These are phyloP conservation scores for Hyposmocoma kahamanoa DNA, from an alignment of 1,140 invertebrate species.

Conservation along the genomic window DNA sequence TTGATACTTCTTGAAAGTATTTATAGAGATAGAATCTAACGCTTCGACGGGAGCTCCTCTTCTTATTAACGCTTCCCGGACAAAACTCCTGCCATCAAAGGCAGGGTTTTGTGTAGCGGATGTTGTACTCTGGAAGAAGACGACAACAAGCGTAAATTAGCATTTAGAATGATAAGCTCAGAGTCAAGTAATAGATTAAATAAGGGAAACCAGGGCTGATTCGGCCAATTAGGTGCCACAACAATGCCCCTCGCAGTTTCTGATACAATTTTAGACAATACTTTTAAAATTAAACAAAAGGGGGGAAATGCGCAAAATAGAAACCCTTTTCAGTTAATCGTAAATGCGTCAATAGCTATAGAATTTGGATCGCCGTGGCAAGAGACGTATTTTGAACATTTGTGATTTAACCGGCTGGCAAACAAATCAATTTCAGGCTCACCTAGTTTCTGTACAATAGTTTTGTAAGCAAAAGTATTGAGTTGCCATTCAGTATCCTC, in stretches of 20 bases:
- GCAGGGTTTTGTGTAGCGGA: background rate
- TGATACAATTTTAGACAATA: background rate
- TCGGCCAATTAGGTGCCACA: background rate
- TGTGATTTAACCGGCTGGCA: background rate
- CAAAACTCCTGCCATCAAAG: background rate
- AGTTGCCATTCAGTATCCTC: background rate
- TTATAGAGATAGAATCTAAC: background rate
- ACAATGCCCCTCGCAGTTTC: background rate
- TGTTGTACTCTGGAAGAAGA: background rate
- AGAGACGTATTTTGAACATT: background rate
- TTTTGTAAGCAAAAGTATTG: background rate
- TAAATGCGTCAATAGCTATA: background rate
- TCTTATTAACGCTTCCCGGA: background rate
- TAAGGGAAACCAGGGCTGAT: background rate
- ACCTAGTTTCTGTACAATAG: background rate
- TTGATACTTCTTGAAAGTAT: background rate
- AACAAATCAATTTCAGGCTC: background rate
- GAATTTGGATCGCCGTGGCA: background rate
- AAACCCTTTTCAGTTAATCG: background rate
- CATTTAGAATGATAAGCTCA: background rate
- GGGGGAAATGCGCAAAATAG: background rate
- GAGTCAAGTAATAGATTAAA: background rate
- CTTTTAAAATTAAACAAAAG: background rate
- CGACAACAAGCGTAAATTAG: background rate
- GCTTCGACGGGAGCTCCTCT: background rate